Conservation (phyloP, 2,113 vertebrate genomes). For the Trogon surrucura region DNA sequence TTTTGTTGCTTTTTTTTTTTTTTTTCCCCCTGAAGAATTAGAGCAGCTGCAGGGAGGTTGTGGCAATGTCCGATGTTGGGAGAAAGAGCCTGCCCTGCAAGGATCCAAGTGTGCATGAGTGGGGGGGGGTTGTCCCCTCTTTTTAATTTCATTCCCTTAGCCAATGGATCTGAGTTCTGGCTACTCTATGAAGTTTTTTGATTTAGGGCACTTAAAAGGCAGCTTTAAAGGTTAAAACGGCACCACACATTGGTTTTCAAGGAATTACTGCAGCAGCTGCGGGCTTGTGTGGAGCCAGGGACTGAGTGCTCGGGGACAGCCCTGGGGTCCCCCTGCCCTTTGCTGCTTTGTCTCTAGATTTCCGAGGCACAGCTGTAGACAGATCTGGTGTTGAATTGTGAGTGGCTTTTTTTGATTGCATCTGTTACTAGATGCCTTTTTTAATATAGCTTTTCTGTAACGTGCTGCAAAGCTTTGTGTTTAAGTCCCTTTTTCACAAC, state of each 20-base stretch:
- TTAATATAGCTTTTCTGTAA: neutral
- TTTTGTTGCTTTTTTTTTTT: neutral
- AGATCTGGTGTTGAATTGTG: neutral
- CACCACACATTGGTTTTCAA: neutral
- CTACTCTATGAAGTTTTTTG: neutral
- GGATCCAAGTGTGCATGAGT: neutral
- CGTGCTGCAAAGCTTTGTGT: neutral
- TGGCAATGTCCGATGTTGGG: neutral
- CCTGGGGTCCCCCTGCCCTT: neutral
- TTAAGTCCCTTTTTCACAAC: neutral
- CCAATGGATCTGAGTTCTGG: neutral
- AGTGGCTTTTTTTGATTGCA: neutral
- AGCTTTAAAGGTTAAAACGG: neutral
- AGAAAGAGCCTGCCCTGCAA: neutral
- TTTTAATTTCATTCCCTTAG: neutral
- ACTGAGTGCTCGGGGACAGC: neutral
- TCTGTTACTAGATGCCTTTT: neutral
- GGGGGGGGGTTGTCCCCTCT: neutral
- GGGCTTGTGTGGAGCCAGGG: neutral
- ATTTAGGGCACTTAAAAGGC: neutral
- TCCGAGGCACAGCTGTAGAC: neutral
- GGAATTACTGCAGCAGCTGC: neutral
- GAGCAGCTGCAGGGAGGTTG: neutral
- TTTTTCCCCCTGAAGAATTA: neutral
- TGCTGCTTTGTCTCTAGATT: neutral